phyloP scores from a whole-genome alignment of 2,797 vertebrate species.

The Macrochelys suwanniensis region DNA sequence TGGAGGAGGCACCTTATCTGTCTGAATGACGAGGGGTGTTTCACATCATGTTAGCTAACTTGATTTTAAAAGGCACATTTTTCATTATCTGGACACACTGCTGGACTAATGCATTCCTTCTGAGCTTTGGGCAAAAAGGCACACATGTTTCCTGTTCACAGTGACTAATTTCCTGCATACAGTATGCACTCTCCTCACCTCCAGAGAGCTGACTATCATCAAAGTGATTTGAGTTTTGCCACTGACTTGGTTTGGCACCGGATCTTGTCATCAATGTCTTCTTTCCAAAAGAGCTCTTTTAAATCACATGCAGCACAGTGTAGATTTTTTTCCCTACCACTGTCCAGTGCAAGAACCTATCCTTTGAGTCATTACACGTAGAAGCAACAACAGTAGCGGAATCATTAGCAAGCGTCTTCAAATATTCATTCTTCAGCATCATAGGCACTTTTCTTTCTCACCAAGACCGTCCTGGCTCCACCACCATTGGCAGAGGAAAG shows the following conservation, averaged over 20 bases:
- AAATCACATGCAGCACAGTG: neutral
- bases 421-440: conserved; percentile 25
- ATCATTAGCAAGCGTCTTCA: neutral
- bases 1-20: too few relatives aligned
- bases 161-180: neutral
- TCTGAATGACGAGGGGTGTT: too few relatives aligned
- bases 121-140: neutral
- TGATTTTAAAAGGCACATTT: too few relatives aligned
- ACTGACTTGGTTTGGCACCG: neutral
- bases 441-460: neutral
- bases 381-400: neutral
- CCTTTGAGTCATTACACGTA: neutral
- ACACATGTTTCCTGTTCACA: neutral
- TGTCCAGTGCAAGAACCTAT: neutral
- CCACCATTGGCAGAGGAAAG: neutral
- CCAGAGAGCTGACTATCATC: neutral
- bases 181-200: neutral
- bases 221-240: neutral
- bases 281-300: neutral
- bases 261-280: neutral
- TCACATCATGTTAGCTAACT: too few relatives aligned
- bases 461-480: conserved; percentile 15
- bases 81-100: neutral
- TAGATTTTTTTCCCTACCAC: neutral
- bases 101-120: neutral